These are phyloP conservation scores for Myanophis thanlyinensis DNA, from an alignment of 2,113 vertebrate species.

Conservation along the genomic window DNA sequence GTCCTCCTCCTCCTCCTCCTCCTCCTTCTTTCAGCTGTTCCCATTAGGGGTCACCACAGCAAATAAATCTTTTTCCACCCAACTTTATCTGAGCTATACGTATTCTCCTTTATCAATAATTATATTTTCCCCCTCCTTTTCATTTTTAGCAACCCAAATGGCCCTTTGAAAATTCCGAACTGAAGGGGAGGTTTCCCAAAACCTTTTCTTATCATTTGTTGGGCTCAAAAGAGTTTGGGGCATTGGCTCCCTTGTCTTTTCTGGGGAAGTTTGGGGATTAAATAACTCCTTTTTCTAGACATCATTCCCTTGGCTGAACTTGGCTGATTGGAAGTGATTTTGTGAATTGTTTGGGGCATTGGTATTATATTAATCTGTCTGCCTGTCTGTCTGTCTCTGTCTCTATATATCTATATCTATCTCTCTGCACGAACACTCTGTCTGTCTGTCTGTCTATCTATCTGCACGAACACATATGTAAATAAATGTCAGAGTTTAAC, in stretches of 20 bases:
- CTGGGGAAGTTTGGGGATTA: not conserved
- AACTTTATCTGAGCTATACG: too few species aligned
- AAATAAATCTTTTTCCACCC: too few species aligned
- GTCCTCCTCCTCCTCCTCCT: too few species aligned
- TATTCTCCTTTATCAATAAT: too few species aligned
- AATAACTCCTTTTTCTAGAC: not conserved
- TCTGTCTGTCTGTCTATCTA: too few species aligned
- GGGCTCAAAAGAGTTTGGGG: not conserved
- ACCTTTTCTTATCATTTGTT: not conserved
- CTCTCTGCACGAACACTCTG: not conserved
- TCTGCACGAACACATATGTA: not conserved
- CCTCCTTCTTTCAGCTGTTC: too few species aligned
- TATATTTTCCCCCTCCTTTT: not conserved
- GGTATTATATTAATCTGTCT: too few species aligned
- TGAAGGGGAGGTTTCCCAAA: not conserved
- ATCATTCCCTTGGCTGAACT: not conserved
- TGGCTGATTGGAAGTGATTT: not conserved
- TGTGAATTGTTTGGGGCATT: not conserved
- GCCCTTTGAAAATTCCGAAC: too few species aligned
- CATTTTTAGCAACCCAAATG: not conserved
- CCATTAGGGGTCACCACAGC: too few species aligned
- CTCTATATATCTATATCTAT: too few species aligned
- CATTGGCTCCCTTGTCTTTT: not conserved
- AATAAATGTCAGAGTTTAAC: not conserved
- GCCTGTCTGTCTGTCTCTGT: too few species aligned